Conservation (phyloP, 2,888 invertebrate genomes). For the Heliconius hortense region DNA sequence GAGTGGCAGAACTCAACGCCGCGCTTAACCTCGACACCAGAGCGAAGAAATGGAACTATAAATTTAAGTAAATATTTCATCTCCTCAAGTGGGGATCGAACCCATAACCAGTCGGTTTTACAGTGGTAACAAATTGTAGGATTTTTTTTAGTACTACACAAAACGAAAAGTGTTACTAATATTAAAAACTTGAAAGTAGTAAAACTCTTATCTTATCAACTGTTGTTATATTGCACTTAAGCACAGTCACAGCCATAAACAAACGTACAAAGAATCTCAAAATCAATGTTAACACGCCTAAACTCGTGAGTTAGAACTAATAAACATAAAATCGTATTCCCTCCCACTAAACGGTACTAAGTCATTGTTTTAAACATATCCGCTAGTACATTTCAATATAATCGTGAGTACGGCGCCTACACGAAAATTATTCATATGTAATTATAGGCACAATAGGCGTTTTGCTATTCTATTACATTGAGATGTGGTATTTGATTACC, state of each 20-base stretch:
- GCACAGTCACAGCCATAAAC: neutral
- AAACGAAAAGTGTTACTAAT: neutral
- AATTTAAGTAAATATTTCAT: too few relatives aligned
- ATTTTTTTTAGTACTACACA: too few relatives aligned
- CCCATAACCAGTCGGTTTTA: too few relatives aligned
- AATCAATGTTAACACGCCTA: conserved; percentile 18
- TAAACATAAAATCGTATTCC: conserved; percentile 62
- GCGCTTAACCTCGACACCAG: too few relatives aligned
- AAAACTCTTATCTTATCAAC: neutral
- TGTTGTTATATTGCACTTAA: conserved; percentile 2
- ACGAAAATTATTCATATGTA: conserved; percentile 53
- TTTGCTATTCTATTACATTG: conserved; percentile 32
- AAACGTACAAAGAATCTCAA: conserved; percentile 1
- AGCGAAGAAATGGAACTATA: too few relatives aligned
- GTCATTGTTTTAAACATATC: conserved; percentile 67
- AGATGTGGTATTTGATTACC: conserved; percentile 26
- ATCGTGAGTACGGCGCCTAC: conserved; percentile 69
- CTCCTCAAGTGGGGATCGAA: too few relatives aligned
- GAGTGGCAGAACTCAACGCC: too few relatives aligned
- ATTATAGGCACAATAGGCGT: conserved; percentile 41
- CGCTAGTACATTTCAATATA: conserved; percentile 69
- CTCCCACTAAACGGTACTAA: conserved; percentile 67
- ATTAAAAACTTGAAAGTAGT: neutral
- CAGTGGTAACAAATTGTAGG: too few relatives aligned
- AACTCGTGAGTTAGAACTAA: conserved; percentile 41